phyloP scores from a whole-genome alignment of 2,888 invertebrate genomes.

The Macroteleia sp. region DNA sequence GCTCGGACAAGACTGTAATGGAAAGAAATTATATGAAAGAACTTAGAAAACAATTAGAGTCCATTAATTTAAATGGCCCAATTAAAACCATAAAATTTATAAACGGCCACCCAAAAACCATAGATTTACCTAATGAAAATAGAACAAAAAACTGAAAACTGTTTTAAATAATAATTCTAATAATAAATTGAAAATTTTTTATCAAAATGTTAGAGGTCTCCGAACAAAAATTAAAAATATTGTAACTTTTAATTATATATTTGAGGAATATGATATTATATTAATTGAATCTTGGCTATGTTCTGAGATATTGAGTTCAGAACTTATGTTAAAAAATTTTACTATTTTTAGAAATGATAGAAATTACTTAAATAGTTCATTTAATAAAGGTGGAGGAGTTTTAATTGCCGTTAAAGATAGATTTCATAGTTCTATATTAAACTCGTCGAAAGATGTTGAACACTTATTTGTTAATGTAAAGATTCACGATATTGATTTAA shows the following conservation, averaged over 20 bases:
- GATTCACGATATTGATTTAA: not conserved
- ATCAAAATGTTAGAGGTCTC: conserved; percentile 9
- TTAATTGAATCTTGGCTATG: not conserved
- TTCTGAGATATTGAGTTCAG: not conserved
- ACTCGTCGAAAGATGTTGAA: not conserved
- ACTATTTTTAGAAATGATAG: conserved; percentile 1
- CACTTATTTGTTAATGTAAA: not conserved
- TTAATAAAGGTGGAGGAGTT: not conserved
- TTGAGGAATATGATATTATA: not conserved
- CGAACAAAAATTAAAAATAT: not conserved
- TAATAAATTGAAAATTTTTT: not conserved
- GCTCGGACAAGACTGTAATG: not conserved
- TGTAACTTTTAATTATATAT: not conserved
- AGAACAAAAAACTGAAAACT: not conserved
- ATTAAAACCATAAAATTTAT: conserved; percentile 10
- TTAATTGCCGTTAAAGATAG: not conserved
- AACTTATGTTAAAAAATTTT: not conserved
- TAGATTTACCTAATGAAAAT: not conserved
- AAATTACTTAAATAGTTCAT: not conserved
- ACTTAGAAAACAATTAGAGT: not conserved
- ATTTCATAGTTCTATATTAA: not conserved
- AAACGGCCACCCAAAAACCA: not conserved
- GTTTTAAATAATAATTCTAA: not conserved
- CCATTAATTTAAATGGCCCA: not conserved
- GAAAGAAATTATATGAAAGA: conserved; percentile 5